Conservation (phyloP, 2,888 invertebrate species). For the Patella ulyssiponensis region DNA sequence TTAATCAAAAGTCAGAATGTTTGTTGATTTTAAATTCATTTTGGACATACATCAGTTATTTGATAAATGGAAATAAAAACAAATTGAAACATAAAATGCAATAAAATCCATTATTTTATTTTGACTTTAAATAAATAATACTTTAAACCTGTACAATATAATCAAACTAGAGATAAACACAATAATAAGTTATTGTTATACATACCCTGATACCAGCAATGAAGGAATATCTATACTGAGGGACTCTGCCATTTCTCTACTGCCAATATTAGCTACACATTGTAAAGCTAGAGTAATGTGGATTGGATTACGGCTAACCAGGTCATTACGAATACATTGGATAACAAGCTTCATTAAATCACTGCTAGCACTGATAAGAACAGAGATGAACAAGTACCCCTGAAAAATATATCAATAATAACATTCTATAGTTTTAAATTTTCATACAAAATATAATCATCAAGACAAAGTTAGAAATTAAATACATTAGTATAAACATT, state of each 20-base stretch:
- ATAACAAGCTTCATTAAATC: slow-evolving; percentile 99
- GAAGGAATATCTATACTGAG: slow-evolving; percentile 98
- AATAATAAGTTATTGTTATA: slow-evolving; percentile 28
- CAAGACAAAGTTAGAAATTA: no score
- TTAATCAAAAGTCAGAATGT: no score
- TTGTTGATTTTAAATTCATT: no score
- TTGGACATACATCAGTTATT: no score
- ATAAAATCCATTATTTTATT: no score
- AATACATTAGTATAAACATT: no score
- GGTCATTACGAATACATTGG: slow-evolving; percentile 98
- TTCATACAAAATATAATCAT: no score
- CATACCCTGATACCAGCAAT: slow-evolving; percentile 94
- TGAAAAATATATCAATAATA: slow-evolving; percentile 72
- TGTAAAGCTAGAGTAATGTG: slow-evolving; percentile 98
- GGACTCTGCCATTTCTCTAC: slow-evolving; percentile 99
- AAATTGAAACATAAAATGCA: no score
- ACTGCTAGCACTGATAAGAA: slow-evolving; percentile 98
- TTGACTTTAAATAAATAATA: no score
- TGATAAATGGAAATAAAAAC: no score
- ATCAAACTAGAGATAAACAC: not conserved
- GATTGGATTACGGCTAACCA: slow-evolving; percentile 93
- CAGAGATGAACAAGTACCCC: slow-evolving; percentile 99
- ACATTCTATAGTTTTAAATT: no score
- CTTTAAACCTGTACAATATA: not conserved
- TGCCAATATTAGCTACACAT: slow-evolving; percentile 99